These are phyloP conservation scores for Daphoenositta chrysoptera DNA, from an alignment of 2,113 vertebrate genomes.

Conservation along the genomic window DNA sequence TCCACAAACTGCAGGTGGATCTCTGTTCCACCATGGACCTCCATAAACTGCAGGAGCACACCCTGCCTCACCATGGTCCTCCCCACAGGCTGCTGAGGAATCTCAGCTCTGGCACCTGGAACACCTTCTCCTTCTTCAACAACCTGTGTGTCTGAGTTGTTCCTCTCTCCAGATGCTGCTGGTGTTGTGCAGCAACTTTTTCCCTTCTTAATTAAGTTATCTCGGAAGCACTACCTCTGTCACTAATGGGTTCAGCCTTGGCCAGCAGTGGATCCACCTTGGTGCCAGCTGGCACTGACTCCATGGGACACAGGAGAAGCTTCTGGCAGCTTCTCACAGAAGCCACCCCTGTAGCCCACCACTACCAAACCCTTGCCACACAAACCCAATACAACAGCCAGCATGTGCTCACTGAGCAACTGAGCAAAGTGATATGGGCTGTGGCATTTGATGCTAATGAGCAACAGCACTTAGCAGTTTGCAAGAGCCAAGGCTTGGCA, in stretches of 20 bases:
- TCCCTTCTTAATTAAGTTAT: not conserved
- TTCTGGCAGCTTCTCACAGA: not conserved
- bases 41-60: not conserved
- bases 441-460: constrained; percentile 7
- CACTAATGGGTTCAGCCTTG: not conserved
- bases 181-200: not conserved
- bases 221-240: not conserved
- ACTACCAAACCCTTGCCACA: not conserved
- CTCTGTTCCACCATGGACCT: not conserved
- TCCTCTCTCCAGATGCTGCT: not conserved
- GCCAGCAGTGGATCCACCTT: not conserved
- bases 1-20: not conserved
- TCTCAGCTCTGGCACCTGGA: not conserved
- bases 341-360: not conserved
- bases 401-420: not conserved
- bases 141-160: not conserved
- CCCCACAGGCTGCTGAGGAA: not conserved
- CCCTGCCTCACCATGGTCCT: not conserved
- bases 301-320: not conserved
- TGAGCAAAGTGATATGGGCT: not conserved
- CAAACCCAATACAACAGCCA: not conserved
- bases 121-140: not conserved
- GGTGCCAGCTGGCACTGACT: not conserved
- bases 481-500: not conserved
- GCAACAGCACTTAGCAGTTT: not conserved